phyloP scores from a whole-genome alignment of 1,140 invertebrate species.

The Venturia canescens region DNA sequence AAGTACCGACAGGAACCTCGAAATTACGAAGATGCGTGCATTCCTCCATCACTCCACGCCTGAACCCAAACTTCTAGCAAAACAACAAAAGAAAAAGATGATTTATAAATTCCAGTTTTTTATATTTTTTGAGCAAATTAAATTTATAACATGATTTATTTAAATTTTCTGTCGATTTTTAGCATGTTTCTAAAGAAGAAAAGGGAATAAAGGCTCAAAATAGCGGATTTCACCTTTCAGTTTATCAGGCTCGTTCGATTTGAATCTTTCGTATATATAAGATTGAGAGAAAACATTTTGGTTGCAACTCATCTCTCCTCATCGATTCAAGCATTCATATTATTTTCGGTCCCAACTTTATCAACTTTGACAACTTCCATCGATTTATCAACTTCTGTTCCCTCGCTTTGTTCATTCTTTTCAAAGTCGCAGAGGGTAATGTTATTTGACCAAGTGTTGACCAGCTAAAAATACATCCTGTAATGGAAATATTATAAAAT shows the following conservation, averaged over 20 bases:
- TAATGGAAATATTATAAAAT: constrained; percentile 50
- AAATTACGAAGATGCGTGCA: constrained; percentile 98
- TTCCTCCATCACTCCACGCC: constrained; percentile 99
- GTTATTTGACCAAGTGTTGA: constrained; percentile 88
- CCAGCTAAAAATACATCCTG: constrained; percentile 87
- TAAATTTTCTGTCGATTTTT: not conserved
- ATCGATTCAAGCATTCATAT: constrained; percentile 53
- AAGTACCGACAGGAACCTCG: constrained; percentile 89
- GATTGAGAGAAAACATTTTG: constrained; percentile 70
- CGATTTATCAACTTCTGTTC: constrained; percentile 41
- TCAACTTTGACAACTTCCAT: constrained; percentile 46
- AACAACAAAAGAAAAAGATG: not conserved
- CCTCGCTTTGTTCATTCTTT: constrained; percentile 65
- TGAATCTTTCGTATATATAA: constrained; percentile 71
- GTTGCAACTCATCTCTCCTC: constrained; percentile 71
- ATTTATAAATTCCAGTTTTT: not conserved
- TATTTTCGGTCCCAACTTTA: constrained; percentile 46
- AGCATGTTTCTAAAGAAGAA: not conserved
- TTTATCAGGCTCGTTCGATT: constrained; percentile 61
- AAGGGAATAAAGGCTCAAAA: not conserved
- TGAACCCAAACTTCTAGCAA: constrained; percentile 83
- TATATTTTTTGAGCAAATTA: not conserved
- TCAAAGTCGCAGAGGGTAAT: constrained; percentile 80
- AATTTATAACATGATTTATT: not conserved
- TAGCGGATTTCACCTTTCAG: constrained; percentile 66